Base-by-base conservation (phyloP, 2,888 invertebrate genomes). In the Exocentrus adspersus region DNA sequence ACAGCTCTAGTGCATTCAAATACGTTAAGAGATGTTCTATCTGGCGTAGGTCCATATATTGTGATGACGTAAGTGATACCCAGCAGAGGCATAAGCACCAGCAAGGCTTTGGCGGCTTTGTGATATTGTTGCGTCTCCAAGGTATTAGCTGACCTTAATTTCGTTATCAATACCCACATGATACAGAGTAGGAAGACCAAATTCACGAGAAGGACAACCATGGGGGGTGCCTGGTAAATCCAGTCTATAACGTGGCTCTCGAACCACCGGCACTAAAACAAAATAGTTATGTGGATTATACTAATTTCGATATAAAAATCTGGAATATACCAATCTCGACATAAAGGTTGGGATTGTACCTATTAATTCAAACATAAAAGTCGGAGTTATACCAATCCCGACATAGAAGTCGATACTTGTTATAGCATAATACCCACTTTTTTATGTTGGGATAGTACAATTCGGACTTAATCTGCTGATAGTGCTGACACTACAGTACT, bases 161-260 rank as follows among this genome's bases (percentile, higher is more conserved):
- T 97, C 24, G 95, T 96, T 78, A 97, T 95, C 69, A 97, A 86
- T 53, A 97, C 95, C 90, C 94, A 93, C 92, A 95, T 93, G 74
- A 95, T 94, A 85, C 88, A 89, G 74, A 92, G 84, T 64, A 94
- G 87, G 83, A 94, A 94, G 75, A 92, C 86, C 52, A 91, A 87
- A 85, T 96, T 95, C 73, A 94, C 88, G 60, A 90, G 88, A 21
- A 97, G 88, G 7, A 95, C 94, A 17, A 87, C 84, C 68, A 95
- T 87, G 1, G 94, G 93, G 0, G 96, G 95, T 0, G 88, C 90
- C 79, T 94, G 92, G 81, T 92, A 93, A 73, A 96, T 91, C 92
- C 94, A 95, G 82, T 96, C 95, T 56, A 91, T 92, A 56, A 87
- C 85, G 77, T 92, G 90, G 67, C 89, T 88, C 74, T 89, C 88